Conservation (phyloP, 1,140 invertebrate genomes). For the Pseudomyrmex concolor region DNA sequence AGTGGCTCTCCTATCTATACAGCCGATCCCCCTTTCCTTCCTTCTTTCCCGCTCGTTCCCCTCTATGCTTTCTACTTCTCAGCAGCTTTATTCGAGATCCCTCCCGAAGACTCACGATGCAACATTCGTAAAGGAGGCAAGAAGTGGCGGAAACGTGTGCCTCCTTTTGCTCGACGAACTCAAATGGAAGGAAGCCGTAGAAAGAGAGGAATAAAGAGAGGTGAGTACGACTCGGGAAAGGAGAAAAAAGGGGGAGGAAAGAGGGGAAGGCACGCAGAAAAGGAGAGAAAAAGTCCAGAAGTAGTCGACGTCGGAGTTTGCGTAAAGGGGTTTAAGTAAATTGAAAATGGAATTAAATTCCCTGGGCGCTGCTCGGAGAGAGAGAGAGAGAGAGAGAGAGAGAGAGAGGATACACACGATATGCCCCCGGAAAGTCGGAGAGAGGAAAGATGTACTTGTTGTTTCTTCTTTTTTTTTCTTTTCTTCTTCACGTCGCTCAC, state of each 20-base stretch:
- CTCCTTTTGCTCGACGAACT: constrained; percentile 40
- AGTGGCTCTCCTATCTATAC: constrained; percentile 19
- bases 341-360: constrained; percentile 82
- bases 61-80: neutral
- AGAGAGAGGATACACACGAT: constrained; percentile 63
- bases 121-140: constrained; percentile 36
- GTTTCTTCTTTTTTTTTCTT: neutral
- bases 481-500: neutral
- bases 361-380: constrained; percentile 66
- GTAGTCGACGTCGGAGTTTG: constrained; percentile 70
- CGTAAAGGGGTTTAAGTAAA: constrained; percentile 77
- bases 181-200: constrained; percentile 43
- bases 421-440: too few relatives aligned
- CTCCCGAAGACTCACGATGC: constrained; percentile 39
- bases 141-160: constrained; percentile 9
- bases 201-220: constrained; percentile 22
- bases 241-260: constrained; percentile 16
- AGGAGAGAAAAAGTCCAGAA: constrained; percentile 61
- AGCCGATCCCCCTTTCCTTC: neutral
- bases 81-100: constrained; percentile 30
- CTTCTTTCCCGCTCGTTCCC: neutral
- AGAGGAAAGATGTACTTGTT: constrained; percentile 69
- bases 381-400: constrained; percentile 67
- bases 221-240: neutral
- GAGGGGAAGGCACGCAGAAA: constrained; percentile 32